Evolutionary conservation across 1,140 invertebrate genomes (phyloP), one percentile per base, ranked within the genome.

Genomic region (Drosophila paulistorum): DNA sequence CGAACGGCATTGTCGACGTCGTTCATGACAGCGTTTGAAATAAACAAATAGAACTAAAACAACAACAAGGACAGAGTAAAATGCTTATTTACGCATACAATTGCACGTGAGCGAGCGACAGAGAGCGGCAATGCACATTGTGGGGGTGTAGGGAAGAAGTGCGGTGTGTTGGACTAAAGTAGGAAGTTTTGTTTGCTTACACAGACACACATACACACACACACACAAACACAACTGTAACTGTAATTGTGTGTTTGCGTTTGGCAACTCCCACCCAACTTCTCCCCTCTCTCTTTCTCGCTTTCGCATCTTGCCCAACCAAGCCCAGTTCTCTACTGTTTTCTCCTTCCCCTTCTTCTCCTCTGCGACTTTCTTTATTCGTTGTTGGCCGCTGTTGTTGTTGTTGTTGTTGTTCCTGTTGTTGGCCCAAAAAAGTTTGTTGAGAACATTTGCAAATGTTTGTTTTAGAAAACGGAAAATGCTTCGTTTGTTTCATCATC

Each of bases 361-460:
- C 69, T 70, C 65, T 66, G 45, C 70, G 79, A 74, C 75, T 68
- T 87, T 79, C 74, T 65, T 70, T 81, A 66, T 73, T 79, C 60
- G 69, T 73, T 75, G 45, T 51, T 51, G 45, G 45, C 54, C 59
- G 70, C 48, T 73, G 58, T 55, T 61, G 58, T 11, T 35, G 68
- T 60, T 58, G 63, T 6, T 61, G 58, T 17, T 35, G 68, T 69
- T 58, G 63, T 75, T 65, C 33, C 10, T 54, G 30, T 48, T 41
- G 64, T 66, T 66, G 66, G 73, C 73, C 74, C 74, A 75, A 76
- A 80, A 84, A 87, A 87, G 83, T 87, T 87, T 87, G 83, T 83
- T 87, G 79, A 87, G 83, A 87, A 87, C 84, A 87, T 87, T 83
- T 59, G 84, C 79, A 87, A 87, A 87, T 87, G 83, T 87, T 87